Conservation (phyloP, 1,140 invertebrate genomes). For the Wiebesia pumilae region DNA sequence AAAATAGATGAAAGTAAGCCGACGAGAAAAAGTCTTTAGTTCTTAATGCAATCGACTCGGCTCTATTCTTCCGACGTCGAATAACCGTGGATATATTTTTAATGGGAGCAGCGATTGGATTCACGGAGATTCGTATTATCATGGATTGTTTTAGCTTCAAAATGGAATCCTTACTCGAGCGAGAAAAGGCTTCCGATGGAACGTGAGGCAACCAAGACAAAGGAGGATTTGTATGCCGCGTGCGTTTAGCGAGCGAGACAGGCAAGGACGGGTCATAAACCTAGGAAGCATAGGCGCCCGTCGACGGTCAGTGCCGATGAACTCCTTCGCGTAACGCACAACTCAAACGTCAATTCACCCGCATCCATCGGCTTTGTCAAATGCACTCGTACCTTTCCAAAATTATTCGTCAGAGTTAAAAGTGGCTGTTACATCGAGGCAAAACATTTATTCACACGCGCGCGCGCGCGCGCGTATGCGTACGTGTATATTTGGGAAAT, state of each 20-base stretch:
- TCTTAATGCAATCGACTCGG: too few relatives aligned
- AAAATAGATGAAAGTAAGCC: too few relatives aligned
- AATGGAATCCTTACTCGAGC: too few relatives aligned
- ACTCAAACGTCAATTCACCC: background rate
- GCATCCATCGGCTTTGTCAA: background rate
- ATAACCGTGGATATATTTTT: too few relatives aligned
- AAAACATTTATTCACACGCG: too few relatives aligned
- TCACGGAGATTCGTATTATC: too few relatives aligned
- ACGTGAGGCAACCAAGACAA: background rate
- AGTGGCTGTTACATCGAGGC: background rate
- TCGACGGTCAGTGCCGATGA: background rate
- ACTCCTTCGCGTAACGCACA: background rate
- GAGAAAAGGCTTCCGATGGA: background rate
- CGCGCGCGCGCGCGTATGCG: too few relatives aligned
- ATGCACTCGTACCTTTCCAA: background rate
- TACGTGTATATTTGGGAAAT: too few relatives aligned
- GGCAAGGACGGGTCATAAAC: background rate
- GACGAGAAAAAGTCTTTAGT: too few relatives aligned
- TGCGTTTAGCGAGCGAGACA: background rate
- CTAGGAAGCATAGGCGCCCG: background rate
- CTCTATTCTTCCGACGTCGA: too few relatives aligned
- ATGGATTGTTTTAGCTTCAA: too few relatives aligned
- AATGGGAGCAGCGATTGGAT: too few relatives aligned
- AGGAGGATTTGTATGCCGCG: background rate
- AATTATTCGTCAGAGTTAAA: background rate